Conservation (phyloP, 2,113 vertebrate genomes). For the Microcebus griseorufus region DNA sequence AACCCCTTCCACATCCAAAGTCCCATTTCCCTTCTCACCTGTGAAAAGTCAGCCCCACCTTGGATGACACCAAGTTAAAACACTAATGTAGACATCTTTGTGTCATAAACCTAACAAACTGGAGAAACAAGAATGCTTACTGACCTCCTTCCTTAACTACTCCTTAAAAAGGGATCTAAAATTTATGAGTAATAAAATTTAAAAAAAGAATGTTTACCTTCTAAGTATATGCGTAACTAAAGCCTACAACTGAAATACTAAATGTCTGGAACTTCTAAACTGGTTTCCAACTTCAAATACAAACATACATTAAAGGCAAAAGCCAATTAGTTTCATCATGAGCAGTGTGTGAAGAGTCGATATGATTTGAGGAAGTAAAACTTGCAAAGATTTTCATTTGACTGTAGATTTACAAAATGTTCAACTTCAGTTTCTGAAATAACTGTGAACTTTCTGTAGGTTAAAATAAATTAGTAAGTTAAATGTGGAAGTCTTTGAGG, state of each 20-base stretch:
- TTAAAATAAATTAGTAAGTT: background rate
- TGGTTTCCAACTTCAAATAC: conserved; percentile 45
- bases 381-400: background rate
- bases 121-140: conserved; percentile 30
- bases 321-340: background rate
- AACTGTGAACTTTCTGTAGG: background rate
- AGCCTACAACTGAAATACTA: background rate
- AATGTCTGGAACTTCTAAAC: background rate
- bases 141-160: background rate
- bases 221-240: background rate
- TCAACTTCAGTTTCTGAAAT: background rate
- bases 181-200: background rate
- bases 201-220: background rate
- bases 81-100: background rate
- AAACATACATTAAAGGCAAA: background rate
- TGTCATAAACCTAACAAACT: background rate
- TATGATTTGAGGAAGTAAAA: background rate
- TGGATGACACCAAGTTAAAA: background rate
- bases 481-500: background rate
- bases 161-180: conserved; percentile 14
- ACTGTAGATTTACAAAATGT: background rate
- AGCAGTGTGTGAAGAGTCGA: background rate
- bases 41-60: conserved; percentile 30
- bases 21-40: background rate
- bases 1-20: background rate